phyloP scores from a whole-genome alignment of 1,140 invertebrate species.

The Berghia stephanieae region DNA sequence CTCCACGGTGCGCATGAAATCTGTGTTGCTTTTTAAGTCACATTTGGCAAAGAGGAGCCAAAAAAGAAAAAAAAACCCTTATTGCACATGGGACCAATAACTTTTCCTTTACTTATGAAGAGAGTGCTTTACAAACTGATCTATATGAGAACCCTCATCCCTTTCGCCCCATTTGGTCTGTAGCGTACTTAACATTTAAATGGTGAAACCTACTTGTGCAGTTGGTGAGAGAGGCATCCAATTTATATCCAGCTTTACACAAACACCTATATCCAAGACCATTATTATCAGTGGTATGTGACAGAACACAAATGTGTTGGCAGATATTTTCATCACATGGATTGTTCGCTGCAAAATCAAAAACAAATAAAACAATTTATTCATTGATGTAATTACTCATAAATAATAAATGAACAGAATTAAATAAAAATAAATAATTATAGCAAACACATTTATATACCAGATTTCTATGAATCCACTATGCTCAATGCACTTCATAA shows the following conservation, averaged over 20 bases:
- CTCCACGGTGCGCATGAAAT: no score
- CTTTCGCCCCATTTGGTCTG: no score
- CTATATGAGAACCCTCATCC: background rate
- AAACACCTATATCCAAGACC: conserved; percentile 91
- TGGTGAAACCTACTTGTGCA: conserved; percentile 80
- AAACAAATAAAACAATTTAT: background rate
- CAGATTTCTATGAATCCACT: no score
- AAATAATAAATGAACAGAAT: background rate
- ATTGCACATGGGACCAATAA: background rate
- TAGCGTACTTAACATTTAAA: background rate
- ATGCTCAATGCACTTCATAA: no score
- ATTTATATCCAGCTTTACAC: conserved; percentile 88
- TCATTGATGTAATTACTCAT: background rate
- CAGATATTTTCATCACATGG: conserved; percentile 95
- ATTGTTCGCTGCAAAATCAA: conserved; percentile 69
- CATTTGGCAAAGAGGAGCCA: no score
- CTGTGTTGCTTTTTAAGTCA: no score
- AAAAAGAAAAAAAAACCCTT: no score
- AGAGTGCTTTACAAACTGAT: no score
- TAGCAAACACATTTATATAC: background rate
- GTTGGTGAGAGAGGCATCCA: conserved; percentile 80
- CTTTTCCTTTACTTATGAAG: no score
- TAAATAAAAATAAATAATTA: background rate
- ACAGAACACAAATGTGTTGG: conserved; percentile 95
- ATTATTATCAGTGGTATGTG: conserved; percentile 77